Evolutionary conservation across 1,140 invertebrate genomes (phyloP), one percentile per base, ranked within the genome.

Genomic region (Drosophila pectinifera): DNA sequence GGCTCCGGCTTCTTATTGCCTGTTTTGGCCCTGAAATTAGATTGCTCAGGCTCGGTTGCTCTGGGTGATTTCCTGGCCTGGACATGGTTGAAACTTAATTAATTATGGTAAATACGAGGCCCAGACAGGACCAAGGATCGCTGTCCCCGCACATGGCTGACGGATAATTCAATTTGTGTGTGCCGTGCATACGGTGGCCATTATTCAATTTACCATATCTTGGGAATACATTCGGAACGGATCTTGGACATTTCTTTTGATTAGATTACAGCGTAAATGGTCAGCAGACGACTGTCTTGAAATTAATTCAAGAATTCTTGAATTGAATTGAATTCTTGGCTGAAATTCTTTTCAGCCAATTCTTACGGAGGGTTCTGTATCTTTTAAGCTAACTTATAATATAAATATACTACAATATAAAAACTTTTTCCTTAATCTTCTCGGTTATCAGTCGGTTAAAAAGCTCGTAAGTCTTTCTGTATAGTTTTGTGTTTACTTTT

Each of bases 31-130:
- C 65, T 53, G 56, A 58, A 80, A 78, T 68, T 74, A 46, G 74
- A 78, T 73, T 78, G 54, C 53, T 55, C 51, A 26, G 61, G 62
- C 20, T 77, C 49, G 69, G 53, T 59, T 80, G 26, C 36, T 72
- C 56, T 45, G 54, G 36, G 20, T 67, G 55, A 46, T 57, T 26
- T 48, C 22, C 22, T 39, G 58, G 51, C 36, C 51, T 39, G 51
- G 56, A 55, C 45, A 38, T 36, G 68, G 26, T 42, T 48, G 56
- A 54, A 74, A 74, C 72, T 55, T 74, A 73, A 74, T 74, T 74
- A 74, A 74, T 74, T 74, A 74, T 63, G 72, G 24, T 45, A 73
- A 61, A 62, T 54, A 26, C 18, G 2, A 26, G 58, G 10, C 34
- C 31, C 28, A 41, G 55, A 45, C 41, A 49, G 46, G 46, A 49